A percentile compares a stretch with the other conserved stretches of the same genome.
phyloP scores from a whole-genome alignment of 1,140 invertebrate species.

The Polypedilum vanderplanki region DNA sequence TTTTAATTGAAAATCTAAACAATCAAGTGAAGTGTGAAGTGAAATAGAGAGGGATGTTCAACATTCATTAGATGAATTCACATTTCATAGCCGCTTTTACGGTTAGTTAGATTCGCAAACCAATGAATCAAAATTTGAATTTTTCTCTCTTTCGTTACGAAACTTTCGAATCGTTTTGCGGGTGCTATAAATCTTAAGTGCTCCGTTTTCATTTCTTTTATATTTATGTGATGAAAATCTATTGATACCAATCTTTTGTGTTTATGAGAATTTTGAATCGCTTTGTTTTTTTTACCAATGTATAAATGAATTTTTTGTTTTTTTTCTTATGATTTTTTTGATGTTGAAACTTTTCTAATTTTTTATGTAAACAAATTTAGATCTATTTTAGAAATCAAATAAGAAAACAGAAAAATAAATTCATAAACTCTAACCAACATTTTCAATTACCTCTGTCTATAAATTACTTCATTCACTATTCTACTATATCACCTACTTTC shows the following conservation, averaged over 20 bases:
- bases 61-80: slow-evolving; percentile 16
- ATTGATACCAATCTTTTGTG: background rate
- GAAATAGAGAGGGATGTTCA: background rate
- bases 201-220: background rate
- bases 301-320: too few species aligned
- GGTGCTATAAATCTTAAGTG: slow-evolving; percentile 3
- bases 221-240: background rate
- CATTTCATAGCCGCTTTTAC: slow-evolving; percentile 4
- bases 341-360: background rate
- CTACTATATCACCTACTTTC: too few species aligned
- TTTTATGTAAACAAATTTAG: background rate
- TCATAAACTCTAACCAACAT: background rate
- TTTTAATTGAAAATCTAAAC: slow-evolving; percentile 24
- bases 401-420: background rate
- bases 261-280: background rate
- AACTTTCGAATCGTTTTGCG: background rate
- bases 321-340: background rate
- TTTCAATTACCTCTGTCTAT: background rate
- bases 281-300: too few species aligned
- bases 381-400: background rate
- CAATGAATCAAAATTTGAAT: slow-evolving; percentile 22
- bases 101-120: slow-evolving; percentile 27
- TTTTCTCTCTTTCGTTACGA: background rate
- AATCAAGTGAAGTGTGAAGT: background rate
- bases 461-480: background rate